Conservation (phyloP, 2,797 vertebrate species). For the Dicrostonyx torquatus region DNA sequence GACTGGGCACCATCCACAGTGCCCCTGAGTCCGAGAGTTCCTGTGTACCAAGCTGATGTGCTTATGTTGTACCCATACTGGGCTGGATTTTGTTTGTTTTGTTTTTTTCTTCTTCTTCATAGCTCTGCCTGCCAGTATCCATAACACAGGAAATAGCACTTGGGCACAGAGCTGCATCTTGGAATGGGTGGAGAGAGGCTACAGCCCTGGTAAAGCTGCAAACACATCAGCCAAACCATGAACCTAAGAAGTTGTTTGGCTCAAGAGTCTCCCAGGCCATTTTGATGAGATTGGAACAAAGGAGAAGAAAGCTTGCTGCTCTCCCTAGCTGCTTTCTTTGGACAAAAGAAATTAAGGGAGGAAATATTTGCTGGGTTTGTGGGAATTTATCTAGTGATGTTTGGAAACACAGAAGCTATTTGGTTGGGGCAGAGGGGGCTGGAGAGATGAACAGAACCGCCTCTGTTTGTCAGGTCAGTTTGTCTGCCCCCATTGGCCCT, state of each 20-base stretch:
- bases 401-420: constrained; percentile 41
- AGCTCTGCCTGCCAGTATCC: background rate
- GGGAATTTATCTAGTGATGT: constrained; percentile 23
- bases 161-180: background rate
- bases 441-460: background rate
- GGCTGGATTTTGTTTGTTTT: background rate
- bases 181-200: background rate
- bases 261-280: background rate
- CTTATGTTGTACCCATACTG: background rate
- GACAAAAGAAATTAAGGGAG: constrained; percentile 33
- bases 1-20: fast-evolving
- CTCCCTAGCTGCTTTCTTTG: background rate
- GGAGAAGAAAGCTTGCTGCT: background rate
- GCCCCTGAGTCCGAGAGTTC: fast-evolving
- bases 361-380: constrained; percentile 22
- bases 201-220: background rate
- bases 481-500: background rate
- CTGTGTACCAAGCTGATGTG: background rate
- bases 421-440: background rate
- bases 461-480: fast-evolving
- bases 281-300: constrained; percentile 45
- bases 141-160: background rate
- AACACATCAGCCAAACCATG: background rate
- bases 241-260: constrained; percentile 37
- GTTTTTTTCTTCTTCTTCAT: background rate